Percentiles rank a stretch among this genome's conserved stretches.
phyloP scores from a whole-genome alignment of 1,140 invertebrate genomes.

The Pteromalus puparum region DNA sequence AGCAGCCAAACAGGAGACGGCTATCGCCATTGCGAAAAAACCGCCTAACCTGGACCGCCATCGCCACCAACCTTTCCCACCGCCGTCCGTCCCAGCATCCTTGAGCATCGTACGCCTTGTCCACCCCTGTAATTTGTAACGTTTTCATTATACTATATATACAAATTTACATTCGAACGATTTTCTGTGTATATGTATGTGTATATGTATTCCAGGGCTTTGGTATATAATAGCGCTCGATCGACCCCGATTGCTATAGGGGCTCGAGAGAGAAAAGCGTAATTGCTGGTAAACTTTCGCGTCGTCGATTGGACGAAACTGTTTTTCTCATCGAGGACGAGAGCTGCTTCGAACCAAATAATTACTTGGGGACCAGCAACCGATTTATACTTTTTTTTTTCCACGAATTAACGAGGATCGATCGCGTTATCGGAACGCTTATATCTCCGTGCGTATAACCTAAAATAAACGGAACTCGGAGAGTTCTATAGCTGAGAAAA shows the following conservation, averaged over 20 bases:
- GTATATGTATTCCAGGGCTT: no score
- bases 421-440: no score
- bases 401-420: no score
- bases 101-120: slow-evolving; percentile 87
- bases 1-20: slow-evolving; percentile 75
- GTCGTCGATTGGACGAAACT: neutral
- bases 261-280: neutral
- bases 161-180: no score
- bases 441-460: no score
- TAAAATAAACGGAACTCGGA: no score
- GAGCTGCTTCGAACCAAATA: neutral
- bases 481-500: neutral
- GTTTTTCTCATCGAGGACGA: neutral
- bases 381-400: neutral
- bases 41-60: slow-evolving; percentile 79
- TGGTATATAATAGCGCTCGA: neutral
- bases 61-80: slow-evolving; percentile 79
- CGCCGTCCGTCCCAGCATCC: slow-evolving; percentile 74
- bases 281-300: neutral
- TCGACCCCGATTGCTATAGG: neutral
- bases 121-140: slow-evolving; percentile 79
- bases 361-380: neutral
- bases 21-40: slow-evolving; percentile 78
- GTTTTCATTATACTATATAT: no score
- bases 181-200: no score